A percentile compares a stretch with the other conserved stretches of the same genome.
These are phyloP conservation scores for Ginglymostoma cirratum DNA, from an alignment of 2,113 vertebrate genomes.

Conservation along the genomic window DNA sequence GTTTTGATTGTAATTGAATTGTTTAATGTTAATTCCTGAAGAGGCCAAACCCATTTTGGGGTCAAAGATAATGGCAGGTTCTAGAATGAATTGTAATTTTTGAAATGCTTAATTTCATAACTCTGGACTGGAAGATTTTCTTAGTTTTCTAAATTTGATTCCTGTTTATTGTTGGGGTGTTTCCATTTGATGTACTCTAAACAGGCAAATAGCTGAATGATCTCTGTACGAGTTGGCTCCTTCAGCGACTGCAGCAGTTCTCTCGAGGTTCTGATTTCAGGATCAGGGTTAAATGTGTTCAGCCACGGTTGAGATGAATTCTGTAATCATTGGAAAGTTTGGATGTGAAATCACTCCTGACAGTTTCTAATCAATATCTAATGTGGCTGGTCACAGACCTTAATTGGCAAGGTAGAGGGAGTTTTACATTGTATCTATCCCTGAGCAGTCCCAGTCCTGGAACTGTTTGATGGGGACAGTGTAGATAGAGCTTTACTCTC, in stretches of 20 bases:
- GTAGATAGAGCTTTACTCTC: background rate
- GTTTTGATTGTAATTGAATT: background rate
- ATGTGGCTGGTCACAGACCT: background rate
- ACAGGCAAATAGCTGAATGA: background rate
- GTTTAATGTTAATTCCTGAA: background rate
- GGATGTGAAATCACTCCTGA: background rate
- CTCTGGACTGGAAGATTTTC: background rate
- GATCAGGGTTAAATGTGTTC: background rate
- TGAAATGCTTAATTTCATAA: background rate
- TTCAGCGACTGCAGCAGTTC: background rate
- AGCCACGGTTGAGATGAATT: background rate
- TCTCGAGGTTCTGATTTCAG: background rate
- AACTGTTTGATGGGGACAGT: background rate
- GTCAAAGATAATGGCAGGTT: background rate
- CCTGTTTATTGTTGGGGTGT: background rate
- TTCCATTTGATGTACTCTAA: background rate
- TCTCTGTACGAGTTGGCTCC: background rate
- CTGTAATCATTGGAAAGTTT: background rate
- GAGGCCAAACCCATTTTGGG: background rate
- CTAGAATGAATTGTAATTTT: background rate
- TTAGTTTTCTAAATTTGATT: background rate
- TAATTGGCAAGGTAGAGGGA: background rate
- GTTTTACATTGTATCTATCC: background rate
- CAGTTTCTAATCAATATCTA: background rate
- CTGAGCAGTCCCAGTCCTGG: background rate